These are phyloP conservation scores for Knipowitschia caucasica DNA, from an alignment of 2,797 vertebrate species.

Conservation along the genomic window DNA sequence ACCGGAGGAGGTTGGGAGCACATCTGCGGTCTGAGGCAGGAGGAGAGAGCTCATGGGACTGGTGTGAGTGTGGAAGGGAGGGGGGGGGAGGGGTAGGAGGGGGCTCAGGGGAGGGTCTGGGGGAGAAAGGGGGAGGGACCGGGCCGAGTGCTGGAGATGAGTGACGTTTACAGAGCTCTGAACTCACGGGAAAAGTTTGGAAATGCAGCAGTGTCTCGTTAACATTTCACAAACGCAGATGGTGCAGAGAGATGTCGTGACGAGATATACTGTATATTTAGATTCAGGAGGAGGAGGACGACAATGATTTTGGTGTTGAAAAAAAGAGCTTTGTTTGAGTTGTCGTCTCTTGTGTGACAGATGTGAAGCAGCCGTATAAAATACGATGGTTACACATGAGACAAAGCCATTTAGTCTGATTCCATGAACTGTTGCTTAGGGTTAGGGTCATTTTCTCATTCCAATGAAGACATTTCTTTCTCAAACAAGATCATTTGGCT, in stretches of 20 bases:
- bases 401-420: too few relatives aligned
- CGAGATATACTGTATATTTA: neutral
- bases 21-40: conserved; percentile 26
- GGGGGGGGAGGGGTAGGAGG: conserved; percentile 55
- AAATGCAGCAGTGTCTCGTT: conserved; percentile 2
- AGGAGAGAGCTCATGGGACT: conserved; percentile 32
- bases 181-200: conserved; percentile 19
- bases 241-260: neutral
- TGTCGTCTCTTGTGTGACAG: too few relatives aligned
- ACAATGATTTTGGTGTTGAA: too few relatives aligned
- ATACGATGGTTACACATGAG: too few relatives aligned
- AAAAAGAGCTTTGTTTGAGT: too few relatives aligned
- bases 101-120: conserved; percentile 30
- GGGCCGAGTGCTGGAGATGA: conserved; percentile 18
- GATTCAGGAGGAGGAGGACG: too few relatives aligned
- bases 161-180: conserved; percentile 16
- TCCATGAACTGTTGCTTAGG: too few relatives aligned
- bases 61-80: conserved; percentile 40
- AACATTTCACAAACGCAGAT: neutral
- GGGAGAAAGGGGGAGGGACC: conserved; percentile 51
- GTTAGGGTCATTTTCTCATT: too few relatives aligned
- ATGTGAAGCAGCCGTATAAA: too few relatives aligned
- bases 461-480: too few relatives aligned
- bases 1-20: conserved; percentile 57
- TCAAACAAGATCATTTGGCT: too few relatives aligned